Base-by-base conservation (phyloP, 30 jellyfish, hydroid and myxozoan species). In the Cassiopea andromeda region DNA sequence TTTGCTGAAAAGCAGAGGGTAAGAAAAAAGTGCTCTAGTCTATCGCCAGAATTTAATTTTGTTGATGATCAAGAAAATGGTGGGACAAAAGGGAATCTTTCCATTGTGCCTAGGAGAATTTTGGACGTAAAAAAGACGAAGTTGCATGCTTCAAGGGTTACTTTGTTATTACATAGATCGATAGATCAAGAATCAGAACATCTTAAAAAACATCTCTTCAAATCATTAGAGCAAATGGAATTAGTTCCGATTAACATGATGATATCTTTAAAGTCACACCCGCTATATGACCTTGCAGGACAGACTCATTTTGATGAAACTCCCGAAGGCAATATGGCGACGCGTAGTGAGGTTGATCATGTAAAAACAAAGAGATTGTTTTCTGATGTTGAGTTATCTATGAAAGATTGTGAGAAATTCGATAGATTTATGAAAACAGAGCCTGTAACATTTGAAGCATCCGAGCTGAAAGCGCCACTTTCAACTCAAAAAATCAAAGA, bases 81-180 rank as follows among this genome's bases (percentile, higher is more conserved):
- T 6, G 68, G 73, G 69, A 47, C 27, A 14, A 48, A 16, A 44
- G 73, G 43, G 19, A 16, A 68, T 1, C 18, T 69, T 83, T 77
- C 78, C 2, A 60, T 77, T 45, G 88, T 75, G 13, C 85, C 84
- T 5, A 69, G 49, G 50, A 58, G 70, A 57, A 61, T 16, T 27
- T 49, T 87, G 45, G 85, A 49, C 16, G 48, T 78, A 50, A 72
- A 61, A 48, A 85, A 69, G 38, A 80, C 83, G 80, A 85, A 70
- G 80, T 17, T 81, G 78, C 89, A 75, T 77, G 93, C 96, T 16
- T 92, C 98, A 12, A 93, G 96, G 44, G 82, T 95, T 2, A 81
- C 94, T 17, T 79, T 92, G 83, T 77, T 87, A 87, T 17, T 92
- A 27, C 98, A 87, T 69, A 87, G 98, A 13, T 75, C 95, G 6